Percentiles rank a stretch among this genome's conserved stretches.
These are phyloP conservation scores for Cecidostiba fungosa DNA, from an alignment of 2,888 invertebrate genomes.

Conservation along the genomic window DNA sequence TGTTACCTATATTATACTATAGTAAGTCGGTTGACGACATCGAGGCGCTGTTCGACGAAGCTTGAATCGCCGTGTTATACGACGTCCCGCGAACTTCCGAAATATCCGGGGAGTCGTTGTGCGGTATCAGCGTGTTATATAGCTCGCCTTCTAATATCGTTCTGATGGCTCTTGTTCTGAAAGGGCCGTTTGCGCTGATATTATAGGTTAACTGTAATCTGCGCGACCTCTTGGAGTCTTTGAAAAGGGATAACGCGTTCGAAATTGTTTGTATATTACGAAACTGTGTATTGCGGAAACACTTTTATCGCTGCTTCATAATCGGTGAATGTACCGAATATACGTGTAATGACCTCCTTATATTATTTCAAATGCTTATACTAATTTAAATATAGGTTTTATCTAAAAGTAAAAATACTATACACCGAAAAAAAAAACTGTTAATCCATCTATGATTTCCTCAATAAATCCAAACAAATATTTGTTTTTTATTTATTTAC, in stretches of 20 bases:
- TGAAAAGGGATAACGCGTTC: not conserved
- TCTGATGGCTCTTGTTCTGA: slow-evolving; percentile 42
- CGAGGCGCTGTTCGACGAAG: slow-evolving; percentile 4
- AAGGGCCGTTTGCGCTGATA: slow-evolving; percentile 28
- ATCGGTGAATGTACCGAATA: no score
- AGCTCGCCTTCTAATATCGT: slow-evolving; percentile 38
- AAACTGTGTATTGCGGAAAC: not conserved
- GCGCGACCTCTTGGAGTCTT: not conserved
- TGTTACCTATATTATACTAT: not conserved
- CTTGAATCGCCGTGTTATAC: slow-evolving; percentile 37
- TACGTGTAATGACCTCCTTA: no score
- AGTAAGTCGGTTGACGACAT: not conserved
- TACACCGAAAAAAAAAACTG: no score
- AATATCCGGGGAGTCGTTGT: slow-evolving; percentile 44
- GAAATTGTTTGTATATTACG: not conserved
- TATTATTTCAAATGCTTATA: no score
- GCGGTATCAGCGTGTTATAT: slow-evolving; percentile 15
- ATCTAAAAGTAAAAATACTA: no score
- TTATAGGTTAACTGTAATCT: slow-evolving; percentile 44
- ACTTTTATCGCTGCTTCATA: not conserved
- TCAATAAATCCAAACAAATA: no score
- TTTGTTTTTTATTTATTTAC: no score
- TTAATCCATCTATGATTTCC: no score
- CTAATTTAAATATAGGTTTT: not conserved
- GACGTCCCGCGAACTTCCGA: slow-evolving; percentile 22